A percentile compares a stretch with the other conserved stretches of the same genome.
Evolutionary conservation across 1,140 invertebrate species (phyloP).

Genomic region (Stegodyphus dumicola): DNA sequence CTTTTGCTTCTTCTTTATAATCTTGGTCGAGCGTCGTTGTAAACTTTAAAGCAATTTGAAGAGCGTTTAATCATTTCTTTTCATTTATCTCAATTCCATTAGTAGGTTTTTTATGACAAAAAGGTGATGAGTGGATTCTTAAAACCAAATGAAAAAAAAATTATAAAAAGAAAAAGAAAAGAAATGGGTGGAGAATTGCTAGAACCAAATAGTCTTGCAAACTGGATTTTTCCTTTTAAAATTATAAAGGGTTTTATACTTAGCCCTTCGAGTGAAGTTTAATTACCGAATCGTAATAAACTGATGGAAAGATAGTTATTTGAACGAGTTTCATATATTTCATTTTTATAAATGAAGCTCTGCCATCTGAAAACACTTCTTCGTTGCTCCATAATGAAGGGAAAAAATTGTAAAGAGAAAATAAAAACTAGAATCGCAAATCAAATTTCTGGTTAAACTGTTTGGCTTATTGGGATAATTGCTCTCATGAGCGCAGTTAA

Average conservation of each 20-base stretch:
- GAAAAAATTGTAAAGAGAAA: conserved; percentile 1
- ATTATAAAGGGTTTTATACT: not conserved
- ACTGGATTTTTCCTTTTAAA: no score
- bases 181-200: no score
- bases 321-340: conserved; percentile 1
- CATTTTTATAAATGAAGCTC: conserved; percentile 8
- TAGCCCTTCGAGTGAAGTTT: conserved; percentile 1
- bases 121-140: no score
- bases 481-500: conserved; percentile 1
- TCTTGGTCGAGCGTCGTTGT: no score
- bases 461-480: conserved; percentile 10
- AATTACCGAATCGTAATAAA: conserved; percentile 1
- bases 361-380: not conserved
- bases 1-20: no score
- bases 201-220: no score
- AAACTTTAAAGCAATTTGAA: no score
- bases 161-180: no score
- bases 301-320: not conserved
- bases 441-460: not conserved
- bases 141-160: no score
- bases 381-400: not conserved
- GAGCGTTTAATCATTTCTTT: no score
- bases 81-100: no score
- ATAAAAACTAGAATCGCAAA: not conserved
- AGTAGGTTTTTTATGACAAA: no score